Evolutionary conservation across 2,888 invertebrate species (phyloP).

Genomic region (Mesochorus sp.): DNA sequence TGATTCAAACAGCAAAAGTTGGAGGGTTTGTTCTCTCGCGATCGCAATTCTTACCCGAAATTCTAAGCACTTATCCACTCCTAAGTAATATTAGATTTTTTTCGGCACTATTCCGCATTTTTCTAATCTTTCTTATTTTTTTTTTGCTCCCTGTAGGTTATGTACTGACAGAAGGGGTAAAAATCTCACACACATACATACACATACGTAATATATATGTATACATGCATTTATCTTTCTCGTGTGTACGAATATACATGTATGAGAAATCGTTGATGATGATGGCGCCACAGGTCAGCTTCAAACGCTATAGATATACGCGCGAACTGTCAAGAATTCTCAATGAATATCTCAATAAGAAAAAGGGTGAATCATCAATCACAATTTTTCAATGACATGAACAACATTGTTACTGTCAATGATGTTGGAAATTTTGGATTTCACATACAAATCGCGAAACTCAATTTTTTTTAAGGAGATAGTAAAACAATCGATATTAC

Average conservation of each 20-base stretch:
- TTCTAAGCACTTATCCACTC: conserved; percentile 3
- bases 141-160: conserved; percentile 49
- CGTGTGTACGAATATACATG: background rate
- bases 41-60: conserved; percentile 36
- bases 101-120: conserved; percentile 39
- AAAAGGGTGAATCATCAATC: no score
- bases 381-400: no score
- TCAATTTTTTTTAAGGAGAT: no score
- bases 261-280: conserved; percentile 6
- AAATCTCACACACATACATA: no score
- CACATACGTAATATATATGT: conserved; percentile 21
- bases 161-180: conserved; percentile 40
- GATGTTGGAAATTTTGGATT: no score
- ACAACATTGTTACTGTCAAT: no score
- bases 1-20: background rate
- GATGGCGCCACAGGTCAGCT: conserved; percentile 45
- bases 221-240: background rate
- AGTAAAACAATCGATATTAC: no score
- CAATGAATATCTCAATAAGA: no score
- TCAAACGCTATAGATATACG: background rate
- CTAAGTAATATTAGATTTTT: background rate
- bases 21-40: background rate
- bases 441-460: no score
- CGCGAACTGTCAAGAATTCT: background rate
- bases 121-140: conserved; percentile 29